Base-by-base conservation (phyloP, 2,113 vertebrate genomes). In the Brienomyrus brachyistius region DNA sequence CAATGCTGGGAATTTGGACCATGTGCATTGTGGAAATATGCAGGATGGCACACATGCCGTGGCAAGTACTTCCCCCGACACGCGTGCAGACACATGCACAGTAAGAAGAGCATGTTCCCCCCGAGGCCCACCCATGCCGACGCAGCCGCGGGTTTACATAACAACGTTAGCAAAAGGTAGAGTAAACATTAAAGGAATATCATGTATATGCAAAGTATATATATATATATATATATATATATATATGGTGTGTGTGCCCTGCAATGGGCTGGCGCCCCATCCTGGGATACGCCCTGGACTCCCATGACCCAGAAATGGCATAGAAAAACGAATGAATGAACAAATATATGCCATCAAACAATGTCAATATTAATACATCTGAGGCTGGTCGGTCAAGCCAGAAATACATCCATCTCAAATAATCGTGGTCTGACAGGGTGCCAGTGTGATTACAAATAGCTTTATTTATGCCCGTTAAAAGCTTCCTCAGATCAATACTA, bases 1-100 rank as follows among this genome's bases (percentile, higher is more conserved):
- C 92, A 90, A 90, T 92, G 93, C 94, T 91, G 87, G 90, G 91
- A 91, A 94, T 93, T 94, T 92, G 91, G 93, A 94, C 92, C 89
- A 91, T 92, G 94, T 93, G 91, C 91, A 91, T 93, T 91, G 89
- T 88, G 85, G 92, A 92, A 95, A 92, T 92, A 94, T 94, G 93
- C 93, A 92, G 93, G 91, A 54, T 91, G 92, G 89, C 80, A 83
- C 91, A 93, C 94, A 2, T 45, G 93, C 89, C 83, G 87, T 80
- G 48, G 89, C 87, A 90, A 62, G 31, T 48, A 0, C 70, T 85
- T 43, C 89, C 83, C 74, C n/a, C 3, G 62, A 87, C 48, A 59
- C 70, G 87, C 31, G 85, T 84, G 87, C 88, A 88, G 88, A 50
- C 40, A 62, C 87, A 87, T 54, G 84, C 8, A 17, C n/a, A 3